Evolutionary conservation across 1,140 invertebrate genomes (phyloP), one percentile per base, ranked within the genome.

Genomic region (Scaptomyza montana): DNA sequence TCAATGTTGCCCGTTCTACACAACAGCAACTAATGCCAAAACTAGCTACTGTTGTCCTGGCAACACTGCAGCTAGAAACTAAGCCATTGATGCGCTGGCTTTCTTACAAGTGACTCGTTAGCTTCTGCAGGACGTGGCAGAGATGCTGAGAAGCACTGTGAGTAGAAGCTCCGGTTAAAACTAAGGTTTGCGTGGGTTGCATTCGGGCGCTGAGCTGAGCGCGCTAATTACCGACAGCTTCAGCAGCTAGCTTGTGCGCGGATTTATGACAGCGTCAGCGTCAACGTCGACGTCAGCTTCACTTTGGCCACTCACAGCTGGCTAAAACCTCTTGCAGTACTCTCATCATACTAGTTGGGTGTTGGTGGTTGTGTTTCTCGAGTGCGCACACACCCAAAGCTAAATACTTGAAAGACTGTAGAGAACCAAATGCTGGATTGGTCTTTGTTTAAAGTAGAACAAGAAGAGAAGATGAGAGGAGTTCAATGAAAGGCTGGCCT

Each of bases 31-130:
- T 19, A 12, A 59, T 59, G 8, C 56, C 25, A 28, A 45, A 43
- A 25, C 21, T 56, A 56, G 39, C 54, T 43, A n/a, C 25, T 8
- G 25, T 19, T 28, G 36, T 36, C n/a, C 16, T 8, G 56, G n/a
- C 13, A 59, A 12, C 43, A 19, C 13, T 19, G 56, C 43, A 59
- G 5, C n/a, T 9, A 5, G 10, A 25, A 8, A n/a, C 62, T 12
- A 12, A n/a, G 28, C 63, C 45, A 57, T 64, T 79, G 70, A 56
- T 41, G 61, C 33, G 45, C 66, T 66, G 56, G 56, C 33, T 81
- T 81, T 65, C 82, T 85, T 86, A 75, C 81, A 86, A 86, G 76
- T 78, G 82, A 78, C 79, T 82, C 84, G 82, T 89, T 86, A 89
- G 84, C 68, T 72, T 36, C 80, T 80, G 77, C 74, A 62, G 82